Base-by-base conservation (phyloP, 2,888 invertebrate species). In the Apamea epomidion region DNA sequence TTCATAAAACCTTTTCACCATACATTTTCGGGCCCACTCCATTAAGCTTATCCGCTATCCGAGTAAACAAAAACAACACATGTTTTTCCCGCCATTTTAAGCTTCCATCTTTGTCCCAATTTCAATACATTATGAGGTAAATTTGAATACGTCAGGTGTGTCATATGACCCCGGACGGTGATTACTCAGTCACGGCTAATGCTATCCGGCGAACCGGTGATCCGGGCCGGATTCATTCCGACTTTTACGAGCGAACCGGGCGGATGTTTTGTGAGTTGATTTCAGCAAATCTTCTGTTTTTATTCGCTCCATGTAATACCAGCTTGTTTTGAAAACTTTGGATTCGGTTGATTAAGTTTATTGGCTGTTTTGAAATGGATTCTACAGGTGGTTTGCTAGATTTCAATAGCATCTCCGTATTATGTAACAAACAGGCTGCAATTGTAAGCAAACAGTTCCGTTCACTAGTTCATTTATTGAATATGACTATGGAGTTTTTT, bases 131-230 rank as follows among this genome's bases (percentile, higher is more conserved):
- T 90, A 89, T 89, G 90, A 89, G 89, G 76, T 81, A 88, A 92
- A 92, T 91, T 90, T 90, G 90, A 88, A 88, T 88, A 87, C 85
- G 85, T 86, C 93, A 92, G 91, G 91, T 92, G 92, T 82, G 82
- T 74, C 76, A 87, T 88, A 92, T 89, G 87, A 89, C 87, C 88
- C 87, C 88, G 88, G 84, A 88, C 83, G 87, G 88, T 85, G 86
- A 89, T 90, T 92, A 90, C 90, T 87, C 79, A 84, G 81, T 81
- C 84, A 82, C 74, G 87, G 84, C 89, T 91, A 91, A 92, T 91
- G 89, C 78, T 84, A 88, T 88, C 88, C 86, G 85, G 86, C 69
- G 78, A 82, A 84, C 88, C 87, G 81, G 84, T 5, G 78, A 87
- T 86, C 88, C 86, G 85, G 89, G 76, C 78, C 87, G 89, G 88